phyloP scores from a whole-genome alignment of 1,140 invertebrate species.

The Aplysia californica region DNA sequence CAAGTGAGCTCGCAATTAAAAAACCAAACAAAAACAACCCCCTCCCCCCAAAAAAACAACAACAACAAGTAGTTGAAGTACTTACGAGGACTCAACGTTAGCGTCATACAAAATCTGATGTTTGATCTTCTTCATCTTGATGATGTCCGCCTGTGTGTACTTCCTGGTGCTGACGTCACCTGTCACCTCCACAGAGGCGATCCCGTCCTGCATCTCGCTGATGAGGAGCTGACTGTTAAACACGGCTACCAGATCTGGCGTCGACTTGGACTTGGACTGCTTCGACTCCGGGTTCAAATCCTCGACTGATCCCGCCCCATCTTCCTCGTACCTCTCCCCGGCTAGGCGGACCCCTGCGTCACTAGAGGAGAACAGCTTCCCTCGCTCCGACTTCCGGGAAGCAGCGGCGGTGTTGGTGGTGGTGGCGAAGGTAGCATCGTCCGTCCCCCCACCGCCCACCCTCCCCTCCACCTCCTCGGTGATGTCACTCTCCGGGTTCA shows the following conservation, averaged over 20 bases:
- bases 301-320: slow-evolving; percentile 14
- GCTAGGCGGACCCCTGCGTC: slow-evolving; percentile 24
- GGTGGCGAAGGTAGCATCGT: not conserved
- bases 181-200: slow-evolving; percentile 69
- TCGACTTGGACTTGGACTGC: slow-evolving; percentile 52
- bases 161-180: slow-evolving; percentile 49
- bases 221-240: slow-evolving; percentile 48
- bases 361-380: not conserved
- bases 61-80: slow-evolving; percentile 26
- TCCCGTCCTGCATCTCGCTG: slow-evolving; percentile 66
- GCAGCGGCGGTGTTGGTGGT: not conserved
- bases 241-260: slow-evolving; percentile 54
- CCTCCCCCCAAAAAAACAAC: not conserved
- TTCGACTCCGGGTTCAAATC: not conserved
- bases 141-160: slow-evolving; percentile 61
- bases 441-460: not conserved
- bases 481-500: slow-evolving; percentile 66
- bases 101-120: slow-evolving; percentile 69
- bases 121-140: slow-evolving; percentile 66
- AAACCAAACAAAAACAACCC: too few species aligned
- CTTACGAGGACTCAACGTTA: slow-evolving; percentile 72
- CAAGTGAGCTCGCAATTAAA: not conserved
- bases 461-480: slow-evolving; percentile 44
- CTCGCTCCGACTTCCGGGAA: not conserved
- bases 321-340: slow-evolving; percentile 36